These are phyloP conservation scores for Perdita meconis DNA, from an alignment of 2,888 invertebrate genomes.

Conservation along the genomic window DNA sequence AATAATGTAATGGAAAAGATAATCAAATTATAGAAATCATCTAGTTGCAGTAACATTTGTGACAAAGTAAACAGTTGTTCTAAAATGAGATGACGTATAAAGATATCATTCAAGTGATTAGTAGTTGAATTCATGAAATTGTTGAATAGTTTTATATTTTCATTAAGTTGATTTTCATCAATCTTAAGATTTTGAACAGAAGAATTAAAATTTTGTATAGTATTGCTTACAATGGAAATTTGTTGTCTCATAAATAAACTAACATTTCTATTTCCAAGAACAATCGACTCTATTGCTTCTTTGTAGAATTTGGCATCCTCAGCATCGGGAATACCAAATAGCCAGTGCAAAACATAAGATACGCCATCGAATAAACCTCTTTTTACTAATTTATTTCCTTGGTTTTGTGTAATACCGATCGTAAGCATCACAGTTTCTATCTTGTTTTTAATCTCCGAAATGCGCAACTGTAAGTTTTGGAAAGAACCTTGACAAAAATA, in stretches of 20 bases:
- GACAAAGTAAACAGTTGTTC: constrained; percentile 11
- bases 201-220: constrained; percentile 16
- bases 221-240: constrained; percentile 15
- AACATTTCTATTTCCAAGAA: not conserved
- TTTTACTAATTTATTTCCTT: not conserved
- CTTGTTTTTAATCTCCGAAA: not conserved
- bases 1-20: constrained; percentile 1
- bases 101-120: constrained; percentile 1
- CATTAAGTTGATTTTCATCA: constrained; percentile 9
- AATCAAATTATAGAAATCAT: constrained; percentile 5
- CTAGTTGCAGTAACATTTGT: not conserved
- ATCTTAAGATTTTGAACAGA: constrained; percentile 2
- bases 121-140: not conserved
- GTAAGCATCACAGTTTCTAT: not conserved
- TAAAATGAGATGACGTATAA: not conserved
- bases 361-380: not conserved
- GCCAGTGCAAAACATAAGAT: not conserved
- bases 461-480: not conserved
- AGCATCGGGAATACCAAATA: not conserved
- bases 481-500: not conserved
- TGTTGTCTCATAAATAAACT: constrained; percentile 13
- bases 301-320: too few species aligned
- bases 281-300: constrained; percentile 15
- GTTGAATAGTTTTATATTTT: constrained; percentile 16
- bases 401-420: not conserved